phyloP scores from a whole-genome alignment of 1,140 invertebrate genomes.

The Euwallacea fornicatus region DNA sequence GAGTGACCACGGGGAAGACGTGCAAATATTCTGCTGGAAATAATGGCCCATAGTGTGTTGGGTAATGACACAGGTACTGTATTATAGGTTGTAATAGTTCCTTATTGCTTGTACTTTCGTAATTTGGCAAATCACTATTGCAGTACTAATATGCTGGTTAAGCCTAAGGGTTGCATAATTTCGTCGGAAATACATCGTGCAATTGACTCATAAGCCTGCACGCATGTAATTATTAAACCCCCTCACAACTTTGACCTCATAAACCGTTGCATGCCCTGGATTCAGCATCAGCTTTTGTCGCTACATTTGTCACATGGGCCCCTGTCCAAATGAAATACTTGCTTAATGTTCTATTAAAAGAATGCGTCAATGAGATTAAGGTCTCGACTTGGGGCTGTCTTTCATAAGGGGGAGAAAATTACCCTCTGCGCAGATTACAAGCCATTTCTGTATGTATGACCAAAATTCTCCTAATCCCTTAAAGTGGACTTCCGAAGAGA shows the following conservation, averaged over 20 bases:
- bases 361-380: constrained; percentile 36
- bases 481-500: neutral
- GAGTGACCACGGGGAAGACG: constrained; percentile 19
- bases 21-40: constrained; percentile 10
- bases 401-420: too few species aligned
- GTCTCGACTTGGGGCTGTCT: constrained; percentile 20
- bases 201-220: neutral
- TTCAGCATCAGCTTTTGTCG: constrained; percentile 18
- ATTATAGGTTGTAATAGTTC: neutral
- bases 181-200: too few species aligned
- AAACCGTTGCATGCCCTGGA: neutral
- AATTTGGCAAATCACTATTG: too few species aligned
- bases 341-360: constrained; percentile 40
- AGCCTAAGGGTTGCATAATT: too few species aligned
- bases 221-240: neutral
- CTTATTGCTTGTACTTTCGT: neutral
- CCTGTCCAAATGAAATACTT: constrained; percentile 39
- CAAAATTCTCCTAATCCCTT: neutral
- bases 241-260: neutral
- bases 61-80: constrained; percentile 2
- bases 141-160: too few species aligned
- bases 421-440: too few species aligned
- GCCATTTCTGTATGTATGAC: too few species aligned
- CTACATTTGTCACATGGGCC: constrained; percentile 30
- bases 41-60: constrained; percentile 3